Base-by-base conservation (phyloP, 2,888 invertebrate species). In the Synergus umbraculus region DNA sequence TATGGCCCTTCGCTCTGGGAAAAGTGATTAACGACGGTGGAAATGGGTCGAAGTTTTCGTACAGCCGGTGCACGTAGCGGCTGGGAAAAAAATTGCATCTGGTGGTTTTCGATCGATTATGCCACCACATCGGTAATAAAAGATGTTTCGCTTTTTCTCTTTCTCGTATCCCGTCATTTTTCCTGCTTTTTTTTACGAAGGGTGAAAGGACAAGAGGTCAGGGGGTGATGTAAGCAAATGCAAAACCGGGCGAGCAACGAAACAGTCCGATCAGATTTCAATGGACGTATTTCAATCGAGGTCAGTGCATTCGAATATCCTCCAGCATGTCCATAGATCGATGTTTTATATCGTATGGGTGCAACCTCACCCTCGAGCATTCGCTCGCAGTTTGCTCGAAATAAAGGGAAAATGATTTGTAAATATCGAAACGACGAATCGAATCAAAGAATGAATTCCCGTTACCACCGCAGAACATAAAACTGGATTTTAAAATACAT, bases 1-100 rank as follows among this genome's bases (percentile, higher is more conserved):
- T 54, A 37, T 29, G 73, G n/a, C 54, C 73, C 54, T 73, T 73
- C 54, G 73, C 73, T 73, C 73, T 54, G 49, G 49, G 29, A 78
- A 84, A 85, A 78, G 86, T 88, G 88, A 88, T 88, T 88, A 88
- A 88, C 87, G 88, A 88, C 83, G 79, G 58, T 44, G 73, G 79
- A 81, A 82, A 79, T 78, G 76, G 84, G 83, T 83, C 83, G 83
- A 85, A 87, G 84, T 87, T 88, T 86, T 83, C 84, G 87, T 83
- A 82, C 86, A 87, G 81, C 85, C 84, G 83, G 85, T 79, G 86
- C 87, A 85, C 86, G 87, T 84, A 83, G 77, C 79, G 79, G 81
- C 44, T 80, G 83, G 83, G 76, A 81, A 76, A 80, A 79, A 79
- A 78, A 73, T 73, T 67, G 49, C 79, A 64, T 73, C 60, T 76